phyloP scores from a whole-genome alignment of 2,888 invertebrate species.

The Synergus laeviventris region DNA sequence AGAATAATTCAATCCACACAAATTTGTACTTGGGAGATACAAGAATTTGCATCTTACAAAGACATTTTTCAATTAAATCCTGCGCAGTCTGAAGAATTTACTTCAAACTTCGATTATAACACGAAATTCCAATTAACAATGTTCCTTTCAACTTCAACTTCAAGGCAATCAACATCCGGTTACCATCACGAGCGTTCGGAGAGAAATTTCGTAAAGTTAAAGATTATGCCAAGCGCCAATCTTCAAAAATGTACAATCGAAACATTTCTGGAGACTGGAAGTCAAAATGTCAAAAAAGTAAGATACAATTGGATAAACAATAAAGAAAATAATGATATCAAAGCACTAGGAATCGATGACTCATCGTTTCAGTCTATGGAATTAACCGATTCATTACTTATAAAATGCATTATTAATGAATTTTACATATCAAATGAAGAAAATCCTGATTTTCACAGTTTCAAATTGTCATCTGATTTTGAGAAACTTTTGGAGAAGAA shows the following conservation, averaged over 20 bases:
- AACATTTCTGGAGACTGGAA: neutral
- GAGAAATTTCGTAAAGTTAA: neutral
- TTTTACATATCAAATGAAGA: conserved; percentile 12
- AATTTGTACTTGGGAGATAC: conserved; percentile 23
- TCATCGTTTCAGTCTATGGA: neutral
- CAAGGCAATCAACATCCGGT: too few species aligned
- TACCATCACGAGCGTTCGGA: too few species aligned
- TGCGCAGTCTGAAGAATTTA: neutral
- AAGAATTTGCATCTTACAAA: conserved; percentile 6
- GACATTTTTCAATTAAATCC: neutral
- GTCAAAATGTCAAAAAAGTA: neutral
- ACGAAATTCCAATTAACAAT: conserved; percentile 5
- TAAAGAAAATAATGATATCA: neutral
- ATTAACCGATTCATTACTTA: neutral
- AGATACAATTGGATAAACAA: neutral
- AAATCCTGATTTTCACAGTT: conserved; percentile 9
- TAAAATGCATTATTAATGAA: conserved; percentile 18
- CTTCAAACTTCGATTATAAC: conserved; percentile 7
- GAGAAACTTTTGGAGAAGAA: neutral
- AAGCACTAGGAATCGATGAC: neutral
- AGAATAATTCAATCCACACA: conserved; percentile 4
- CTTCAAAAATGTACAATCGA: conserved; percentile 2
- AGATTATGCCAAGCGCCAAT: neutral
- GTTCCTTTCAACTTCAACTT: neutral
- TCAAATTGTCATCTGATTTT: conserved; percentile 2